These are phyloP conservation scores for Hypocryptadius cinnamomeus DNA, from an alignment of 2,113 vertebrate genomes.

Conservation along the genomic window DNA sequence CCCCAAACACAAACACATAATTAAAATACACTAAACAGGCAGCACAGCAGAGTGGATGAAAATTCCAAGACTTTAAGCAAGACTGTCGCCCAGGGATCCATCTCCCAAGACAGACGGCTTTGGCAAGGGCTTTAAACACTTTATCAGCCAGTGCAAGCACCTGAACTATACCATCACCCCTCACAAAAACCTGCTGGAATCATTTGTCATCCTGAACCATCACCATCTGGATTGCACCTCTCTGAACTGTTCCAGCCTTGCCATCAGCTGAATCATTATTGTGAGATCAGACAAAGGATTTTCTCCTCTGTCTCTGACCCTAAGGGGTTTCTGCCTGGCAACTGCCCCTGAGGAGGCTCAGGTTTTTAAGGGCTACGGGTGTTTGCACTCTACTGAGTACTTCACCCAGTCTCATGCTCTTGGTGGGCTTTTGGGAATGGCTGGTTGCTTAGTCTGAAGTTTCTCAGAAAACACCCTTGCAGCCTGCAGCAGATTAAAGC, in stretches of 20 bases:
- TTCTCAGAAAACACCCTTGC: background rate
- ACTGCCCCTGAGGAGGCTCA: background rate
- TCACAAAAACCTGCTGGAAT: conserved; percentile 16
- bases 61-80: background rate
- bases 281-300: background rate
- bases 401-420: background rate
- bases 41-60: background rate
- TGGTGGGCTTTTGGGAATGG: background rate
- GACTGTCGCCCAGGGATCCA: background rate
- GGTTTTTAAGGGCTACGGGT: background rate
- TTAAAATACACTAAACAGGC: conserved; percentile 15
- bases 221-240: background rate
- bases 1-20: background rate
- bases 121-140: conserved; percentile 19
- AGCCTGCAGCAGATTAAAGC: background rate
- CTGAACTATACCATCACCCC: conserved; percentile 11
- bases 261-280: background rate
- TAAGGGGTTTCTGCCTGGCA: background rate
- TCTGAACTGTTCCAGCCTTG: background rate
- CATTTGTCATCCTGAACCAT: conserved; percentile 4
- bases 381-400: background rate
- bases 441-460: background rate
- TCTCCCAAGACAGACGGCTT: background rate
- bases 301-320: background rate
- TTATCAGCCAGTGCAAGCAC: conserved; percentile 31